Evolutionary conservation across 2,888 invertebrate genomes (phyloP).

Genomic region (Taenaris catops): DNA sequence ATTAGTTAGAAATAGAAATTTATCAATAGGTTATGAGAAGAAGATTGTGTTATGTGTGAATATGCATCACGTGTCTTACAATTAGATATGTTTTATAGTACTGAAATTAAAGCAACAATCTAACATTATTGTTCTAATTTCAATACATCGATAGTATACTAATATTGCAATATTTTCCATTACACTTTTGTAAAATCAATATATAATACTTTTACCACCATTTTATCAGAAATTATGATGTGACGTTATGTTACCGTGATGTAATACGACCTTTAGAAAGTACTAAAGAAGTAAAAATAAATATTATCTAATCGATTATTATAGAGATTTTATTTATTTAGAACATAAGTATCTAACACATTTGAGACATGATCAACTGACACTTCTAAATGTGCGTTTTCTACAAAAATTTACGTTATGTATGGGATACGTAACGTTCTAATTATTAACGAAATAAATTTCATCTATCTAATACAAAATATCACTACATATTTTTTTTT

Average conservation of each 20-base stretch:
- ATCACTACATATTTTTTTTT: conserved; percentile 34
- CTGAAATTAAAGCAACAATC: conserved; percentile 9
- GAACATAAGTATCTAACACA: conserved; percentile 13
- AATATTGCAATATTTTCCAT: conserved; percentile 8
- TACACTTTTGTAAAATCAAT: conserved; percentile 3
- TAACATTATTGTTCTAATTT: conserved; percentile 6
- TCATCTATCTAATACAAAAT: conserved; percentile 52
- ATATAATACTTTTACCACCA: not conserved
- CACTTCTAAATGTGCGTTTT: conserved; percentile 20
- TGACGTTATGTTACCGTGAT: not conserved
- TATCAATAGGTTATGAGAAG: too few species aligned
- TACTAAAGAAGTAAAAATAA: conserved; percentile 1
- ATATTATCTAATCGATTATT: conserved; percentile 1
- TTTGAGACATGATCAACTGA: conserved; percentile 18
- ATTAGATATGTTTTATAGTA: conserved; percentile 48
- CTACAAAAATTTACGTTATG: conserved; percentile 6
- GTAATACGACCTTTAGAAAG: not conserved
- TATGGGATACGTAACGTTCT: conserved; percentile 4
- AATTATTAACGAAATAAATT: conserved; percentile 33
- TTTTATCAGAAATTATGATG: not conserved
- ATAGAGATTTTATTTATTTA: not conserved
- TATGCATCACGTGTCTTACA: conserved; percentile 32
- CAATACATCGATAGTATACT: conserved; percentile 1
- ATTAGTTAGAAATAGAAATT: too few species aligned
- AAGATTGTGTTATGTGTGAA: too few species aligned